Evolutionary conservation across 2,113 vertebrate species (phyloP).

Genomic region (Synodontis membranacea): DNA sequence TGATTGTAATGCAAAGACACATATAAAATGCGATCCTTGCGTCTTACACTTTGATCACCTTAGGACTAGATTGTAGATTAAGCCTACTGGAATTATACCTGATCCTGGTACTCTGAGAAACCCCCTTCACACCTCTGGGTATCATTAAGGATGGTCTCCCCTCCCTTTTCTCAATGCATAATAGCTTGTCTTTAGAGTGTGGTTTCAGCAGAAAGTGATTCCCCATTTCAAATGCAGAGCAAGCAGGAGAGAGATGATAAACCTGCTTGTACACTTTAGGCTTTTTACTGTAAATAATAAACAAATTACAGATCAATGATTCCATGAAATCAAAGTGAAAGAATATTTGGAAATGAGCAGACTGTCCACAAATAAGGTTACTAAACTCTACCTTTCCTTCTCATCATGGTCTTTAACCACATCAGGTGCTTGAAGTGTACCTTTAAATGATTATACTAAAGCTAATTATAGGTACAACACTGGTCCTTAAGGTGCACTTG

Average conservation of each 20-base stretch:
- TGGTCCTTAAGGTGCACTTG: not conserved
- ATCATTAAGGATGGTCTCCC: slow-evolving; percentile 18
- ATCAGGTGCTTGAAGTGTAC: not conserved
- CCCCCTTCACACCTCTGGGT: slow-evolving; percentile 8
- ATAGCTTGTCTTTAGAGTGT: slow-evolving; percentile 30
- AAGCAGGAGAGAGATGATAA: not conserved
- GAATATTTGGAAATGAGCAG: not conserved
- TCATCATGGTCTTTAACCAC: not conserved
- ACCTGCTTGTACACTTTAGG: not conserved
- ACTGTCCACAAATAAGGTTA: not conserved
- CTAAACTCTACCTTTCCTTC: not conserved
- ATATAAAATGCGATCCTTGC: not conserved
- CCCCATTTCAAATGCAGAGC: slow-evolving; percentile 17
- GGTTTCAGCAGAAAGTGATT: slow-evolving; percentile 48
- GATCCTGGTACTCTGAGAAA: slow-evolving; percentile 17
- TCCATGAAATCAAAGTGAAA: not conserved
- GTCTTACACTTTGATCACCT: not conserved
- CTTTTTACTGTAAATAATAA: not conserved
- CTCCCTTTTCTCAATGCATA: slow-evolving; percentile 27
- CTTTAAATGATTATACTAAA: not conserved
- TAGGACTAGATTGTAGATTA: slow-evolving; percentile 10
- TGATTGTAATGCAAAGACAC: not conserved
- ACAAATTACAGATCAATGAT: not conserved
- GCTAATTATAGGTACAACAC: not conserved
- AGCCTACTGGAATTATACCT: slow-evolving; percentile 11